These are phyloP conservation scores for Torymus tubicola DNA, from an alignment of 2,888 invertebrate species.

Conservation along the genomic window DNA sequence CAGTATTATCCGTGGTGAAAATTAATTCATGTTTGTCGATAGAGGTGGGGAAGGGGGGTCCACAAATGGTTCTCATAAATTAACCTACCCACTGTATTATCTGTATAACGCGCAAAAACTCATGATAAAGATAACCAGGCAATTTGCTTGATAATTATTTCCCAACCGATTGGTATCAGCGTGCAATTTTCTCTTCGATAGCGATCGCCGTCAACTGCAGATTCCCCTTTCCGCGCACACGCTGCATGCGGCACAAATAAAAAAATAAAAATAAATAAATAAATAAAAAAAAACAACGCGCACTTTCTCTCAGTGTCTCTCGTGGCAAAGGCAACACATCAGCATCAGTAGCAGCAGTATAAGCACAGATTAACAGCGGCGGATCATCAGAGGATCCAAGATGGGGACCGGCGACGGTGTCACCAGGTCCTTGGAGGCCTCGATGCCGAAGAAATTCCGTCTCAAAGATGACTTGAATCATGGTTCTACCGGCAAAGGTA, in stretches of 20 bases:
- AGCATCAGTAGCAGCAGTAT: constrained; percentile 25
- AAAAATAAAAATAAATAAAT: not conserved
- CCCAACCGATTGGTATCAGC: not conserved
- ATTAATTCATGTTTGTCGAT: too few species aligned
- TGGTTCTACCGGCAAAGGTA: constrained; percentile 59
- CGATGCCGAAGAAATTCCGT: constrained; percentile 68
- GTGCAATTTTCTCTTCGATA: too few species aligned
- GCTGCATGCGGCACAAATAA: too few species aligned
- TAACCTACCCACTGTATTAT: too few species aligned
- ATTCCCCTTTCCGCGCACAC: too few species aligned
- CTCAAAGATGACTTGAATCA: constrained; percentile 51
- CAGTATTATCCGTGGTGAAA: too few species aligned
- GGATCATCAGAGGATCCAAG: constrained; percentile 39
- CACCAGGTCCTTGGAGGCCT: constrained; percentile 63
- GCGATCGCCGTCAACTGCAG: too few species aligned
- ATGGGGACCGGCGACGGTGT: constrained; percentile 54
- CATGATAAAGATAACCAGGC: too few species aligned
- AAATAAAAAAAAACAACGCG: not conserved
- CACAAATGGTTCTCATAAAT: too few species aligned
- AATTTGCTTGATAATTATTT: not conserved
- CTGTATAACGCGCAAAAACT: too few species aligned
- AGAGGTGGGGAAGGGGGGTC: too few species aligned
- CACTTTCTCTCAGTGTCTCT: constrained; percentile 39
- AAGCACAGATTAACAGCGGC: too few species aligned
- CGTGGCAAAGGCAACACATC: not conserved